These are phyloP conservation scores for Oostethus manadensis DNA, from an alignment of 2,113 vertebrate genomes.

Conservation along the genomic window DNA sequence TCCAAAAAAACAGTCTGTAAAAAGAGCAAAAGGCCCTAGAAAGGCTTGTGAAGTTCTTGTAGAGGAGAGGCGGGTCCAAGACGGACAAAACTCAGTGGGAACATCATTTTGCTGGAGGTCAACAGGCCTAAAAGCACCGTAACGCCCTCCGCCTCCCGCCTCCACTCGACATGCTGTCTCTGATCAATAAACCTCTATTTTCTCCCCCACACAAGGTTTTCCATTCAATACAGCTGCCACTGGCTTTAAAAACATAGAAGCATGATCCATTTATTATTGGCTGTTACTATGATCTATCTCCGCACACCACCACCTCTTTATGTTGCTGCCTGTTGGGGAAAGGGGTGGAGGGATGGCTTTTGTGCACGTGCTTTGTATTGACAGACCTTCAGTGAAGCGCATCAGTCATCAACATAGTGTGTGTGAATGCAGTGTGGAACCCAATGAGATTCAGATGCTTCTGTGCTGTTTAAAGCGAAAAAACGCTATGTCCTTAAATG, in stretches of 20 bases:
- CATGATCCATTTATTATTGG: constrained; percentile 78
- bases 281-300: constrained; percentile 73
- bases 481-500: neutral
- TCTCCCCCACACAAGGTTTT: constrained; percentile 70
- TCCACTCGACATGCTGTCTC: constrained; percentile 57
- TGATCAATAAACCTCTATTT: constrained; percentile 79
- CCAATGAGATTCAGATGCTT: constrained; percentile 30
- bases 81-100: constrained; percentile 65
- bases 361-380: constrained; percentile 66
- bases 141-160: constrained; percentile 16
- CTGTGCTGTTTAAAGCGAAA: constrained; percentile 2
- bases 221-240: constrained; percentile 73
- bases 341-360: constrained; percentile 43
- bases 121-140: constrained; percentile 44
- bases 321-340: constrained; percentile 60
- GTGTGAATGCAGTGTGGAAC: constrained; percentile 40
- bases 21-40: neutral
- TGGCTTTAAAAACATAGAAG: constrained; percentile 71
- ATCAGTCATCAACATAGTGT: constrained; percentile 53
- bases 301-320: constrained; percentile 51
- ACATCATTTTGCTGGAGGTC: constrained; percentile 71
- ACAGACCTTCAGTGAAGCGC: constrained; percentile 58
- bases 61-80: constrained; percentile 31
- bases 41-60: constrained; percentile 17
- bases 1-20: neutral